These are phyloP conservation scores for Lasiurus borealis DNA, from an alignment of 2,113 vertebrate species.

Conservation along the genomic window DNA sequence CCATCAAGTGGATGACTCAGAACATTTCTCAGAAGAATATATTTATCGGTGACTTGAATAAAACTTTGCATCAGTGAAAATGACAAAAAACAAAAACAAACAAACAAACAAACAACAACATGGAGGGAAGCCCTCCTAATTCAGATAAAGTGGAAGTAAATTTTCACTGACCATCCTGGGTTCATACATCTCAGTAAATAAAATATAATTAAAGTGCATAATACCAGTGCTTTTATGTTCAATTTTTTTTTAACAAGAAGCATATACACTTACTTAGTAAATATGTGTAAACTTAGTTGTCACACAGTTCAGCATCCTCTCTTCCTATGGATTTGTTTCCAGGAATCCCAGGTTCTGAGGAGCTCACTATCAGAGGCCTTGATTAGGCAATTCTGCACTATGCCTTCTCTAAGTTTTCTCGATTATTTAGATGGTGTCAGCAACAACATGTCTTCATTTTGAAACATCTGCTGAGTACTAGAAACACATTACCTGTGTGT, in stretches of 20 bases:
- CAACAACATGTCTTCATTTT: neutral
- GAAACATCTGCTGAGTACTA: neutral
- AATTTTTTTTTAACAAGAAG: neutral
- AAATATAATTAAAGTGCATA: neutral
- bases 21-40: slow-evolving; percentile 27
- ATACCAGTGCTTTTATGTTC: neutral
- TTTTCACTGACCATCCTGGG: neutral
- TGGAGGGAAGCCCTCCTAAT: neutral
- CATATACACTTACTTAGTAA: neutral
- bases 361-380: neutral
- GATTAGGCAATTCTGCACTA: neutral
- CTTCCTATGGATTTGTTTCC: neutral
- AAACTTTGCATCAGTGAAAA: slow-evolving; percentile 62
- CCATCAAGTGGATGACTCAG: slow-evolving; percentile 17
- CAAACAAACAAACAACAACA: neutral
- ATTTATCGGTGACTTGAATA: slow-evolving; percentile 59
- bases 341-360: neutral
- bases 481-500: neutral
- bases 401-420: neutral
- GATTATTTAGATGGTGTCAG: neutral
- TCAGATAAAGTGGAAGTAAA: neutral
- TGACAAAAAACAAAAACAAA: no score
- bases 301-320: neutral
- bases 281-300: neutral
- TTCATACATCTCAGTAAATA: neutral